phyloP scores from a whole-genome alignment of 2,888 invertebrate genomes.

The Carpatolechia fugitivella region DNA sequence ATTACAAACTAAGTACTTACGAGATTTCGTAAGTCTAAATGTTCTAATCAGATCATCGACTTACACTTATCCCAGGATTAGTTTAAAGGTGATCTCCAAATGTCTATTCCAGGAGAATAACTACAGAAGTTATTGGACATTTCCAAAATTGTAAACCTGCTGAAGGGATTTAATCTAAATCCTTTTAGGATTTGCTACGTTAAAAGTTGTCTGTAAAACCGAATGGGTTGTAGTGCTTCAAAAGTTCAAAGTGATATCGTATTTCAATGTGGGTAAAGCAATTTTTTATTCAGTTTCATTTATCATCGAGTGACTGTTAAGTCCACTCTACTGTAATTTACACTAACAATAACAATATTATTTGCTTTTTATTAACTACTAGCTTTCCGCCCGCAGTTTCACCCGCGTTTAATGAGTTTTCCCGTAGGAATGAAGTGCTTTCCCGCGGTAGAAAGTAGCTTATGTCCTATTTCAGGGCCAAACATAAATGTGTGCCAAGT shows the following conservation, averaged over 20 bases:
- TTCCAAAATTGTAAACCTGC: slow-evolving; percentile 14
- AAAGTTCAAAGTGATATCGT: neutral
- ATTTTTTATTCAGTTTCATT: slow-evolving; percentile 9
- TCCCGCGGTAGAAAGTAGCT: too few species aligned
- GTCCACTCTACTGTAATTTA: neutral
- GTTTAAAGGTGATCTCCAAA: neutral
- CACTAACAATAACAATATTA: neutral
- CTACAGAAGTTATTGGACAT: neutral
- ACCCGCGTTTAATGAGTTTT: too few species aligned
- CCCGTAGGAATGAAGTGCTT: too few species aligned
- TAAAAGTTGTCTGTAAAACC: neutral
- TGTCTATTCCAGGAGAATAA: slow-evolving; percentile 22
- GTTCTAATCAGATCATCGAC: neutral
- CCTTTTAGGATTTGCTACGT: neutral
- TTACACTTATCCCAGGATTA: neutral
- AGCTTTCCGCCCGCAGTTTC: too few species aligned
- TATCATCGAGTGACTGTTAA: slow-evolving; percentile 13
- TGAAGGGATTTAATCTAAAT: neutral
- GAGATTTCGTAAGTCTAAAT: too few species aligned
- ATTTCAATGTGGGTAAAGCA: neutral
- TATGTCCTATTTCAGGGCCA: too few species aligned
- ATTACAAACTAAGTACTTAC: too few species aligned
- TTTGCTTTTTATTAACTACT: neutral
- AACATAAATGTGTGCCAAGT: too few species aligned
- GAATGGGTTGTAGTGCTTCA: neutral